Base-by-base conservation (phyloP, 2,888 invertebrate species). In the Amiota minor region DNA sequence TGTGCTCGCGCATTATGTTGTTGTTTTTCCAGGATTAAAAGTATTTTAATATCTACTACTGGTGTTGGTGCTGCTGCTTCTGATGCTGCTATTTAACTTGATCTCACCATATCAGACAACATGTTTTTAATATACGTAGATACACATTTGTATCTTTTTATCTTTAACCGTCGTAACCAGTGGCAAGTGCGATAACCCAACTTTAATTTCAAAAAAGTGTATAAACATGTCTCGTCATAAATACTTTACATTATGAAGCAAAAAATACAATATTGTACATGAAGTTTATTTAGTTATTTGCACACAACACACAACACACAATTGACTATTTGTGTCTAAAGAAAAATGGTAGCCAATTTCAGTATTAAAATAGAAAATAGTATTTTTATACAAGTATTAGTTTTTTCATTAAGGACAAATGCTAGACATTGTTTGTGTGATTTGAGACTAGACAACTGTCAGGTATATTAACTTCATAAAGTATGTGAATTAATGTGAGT, bases 131-230 rank as follows among this genome's bases (percentile, higher is more conserved):
- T 70, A 70, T 56, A 70, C 70, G 16, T 46, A 59, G 59, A 65
- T 76, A 67, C 77, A 76, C 77, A 76, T 82, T 82, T 81, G 80
- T 84, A 71, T 76, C 76, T 76, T 67, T 62, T 68, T 74, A 76
- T 77, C 67, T 72, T 55, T 74, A 72, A 45, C 46, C 35, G 35
- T 20, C 53, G n/a, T 12, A 47, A 23, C 18, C 56, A 61, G 62
- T 3, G 45, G 50, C 47, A 50, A 80, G 78, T 80, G 81, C 78
- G 85, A 84, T 85, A 84, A 81, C 80, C 82, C 76, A 62, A 73
- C 81, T 85, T 81, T 85, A 85, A 84, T 81, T 81, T 77, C 77
- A 78, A 77, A 81, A 81, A 80, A 35, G 6, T 78, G 61, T 70
- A 20, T 14, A 23, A 62, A 23, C 18, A 18, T 72, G 62, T 53